phyloP scores from a whole-genome alignment of 2,113 vertebrate genomes.

The Megaptera novaeangliae region DNA sequence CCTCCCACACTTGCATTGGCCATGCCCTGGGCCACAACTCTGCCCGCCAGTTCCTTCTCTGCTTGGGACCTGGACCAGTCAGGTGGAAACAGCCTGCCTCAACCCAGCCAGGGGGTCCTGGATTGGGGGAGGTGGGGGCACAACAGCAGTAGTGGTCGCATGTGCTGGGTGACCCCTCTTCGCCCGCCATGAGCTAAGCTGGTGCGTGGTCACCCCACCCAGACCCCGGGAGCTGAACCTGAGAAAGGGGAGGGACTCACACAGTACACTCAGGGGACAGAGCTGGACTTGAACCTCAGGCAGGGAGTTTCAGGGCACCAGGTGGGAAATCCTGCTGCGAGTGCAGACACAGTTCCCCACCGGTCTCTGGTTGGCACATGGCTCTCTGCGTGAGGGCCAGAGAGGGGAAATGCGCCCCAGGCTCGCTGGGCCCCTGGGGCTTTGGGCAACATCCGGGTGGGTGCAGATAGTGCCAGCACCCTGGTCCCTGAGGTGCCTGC shows the following conservation, averaged over 20 bases:
- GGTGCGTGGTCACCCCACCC: no score
- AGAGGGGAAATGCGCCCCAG: background rate
- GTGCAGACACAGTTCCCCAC: no score
- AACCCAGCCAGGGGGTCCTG: background rate
- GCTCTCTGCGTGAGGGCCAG: background rate
- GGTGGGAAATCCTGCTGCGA: no score
- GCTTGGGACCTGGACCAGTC: background rate
- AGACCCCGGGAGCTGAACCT: background rate
- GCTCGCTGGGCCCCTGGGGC: no score
- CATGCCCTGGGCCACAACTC: background rate
- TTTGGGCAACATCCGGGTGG: background rate
- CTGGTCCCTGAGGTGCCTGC: background rate
- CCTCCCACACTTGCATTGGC: background rate
- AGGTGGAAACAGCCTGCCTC: background rate
- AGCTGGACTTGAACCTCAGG: background rate
- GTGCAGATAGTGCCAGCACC: rapidly evolving
- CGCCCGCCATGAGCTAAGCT: background rate
- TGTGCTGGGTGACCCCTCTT: rapidly evolving
- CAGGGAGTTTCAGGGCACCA: background rate
- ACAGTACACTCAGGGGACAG: background rate
- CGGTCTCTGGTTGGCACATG: background rate
- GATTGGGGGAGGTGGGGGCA: background rate
- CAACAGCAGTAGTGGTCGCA: rapidly evolving
- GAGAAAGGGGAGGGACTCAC: background rate
- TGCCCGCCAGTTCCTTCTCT: background rate